These are phyloP conservation scores for honey bee (Apis mellifera) DNA, from an alignment of 1,140 invertebrate genomes.

Conservation along the genomic window Amel_HAv3.1 CM009939.2:8889501-8890000, in stretches of 20 bases:
- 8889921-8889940: not conserved
- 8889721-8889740: not conserved
- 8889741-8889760: not conserved
- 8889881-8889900: not conserved
- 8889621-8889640: not conserved
- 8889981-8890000: not conserved
- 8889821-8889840: slow-evolving; percentile 24
- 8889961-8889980: not conserved
- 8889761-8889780: slow-evolving; percentile 11
- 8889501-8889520: slow-evolving; percentile 65
- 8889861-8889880: too few relatives aligned
- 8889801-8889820: slow-evolving; percentile 39
- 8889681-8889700: not conserved
- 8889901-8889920: too few relatives aligned
- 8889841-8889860: slow-evolving; percentile 48
- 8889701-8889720: not conserved
- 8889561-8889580: slow-evolving; percentile 33
- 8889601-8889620: not conserved
- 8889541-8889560: slow-evolving; percentile 72
- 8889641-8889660: slow-evolving; percentile 43
- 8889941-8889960: not conserved
- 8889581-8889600: slow-evolving; percentile 23
- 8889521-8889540: slow-evolving; percentile 68
- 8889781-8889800: slow-evolving; percentile 35
- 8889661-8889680: slow-evolving; percentile 28